Conservation (phyloP, 2,113 vertebrate species). For the Speoplatyrhinus poulsoni region DNA sequence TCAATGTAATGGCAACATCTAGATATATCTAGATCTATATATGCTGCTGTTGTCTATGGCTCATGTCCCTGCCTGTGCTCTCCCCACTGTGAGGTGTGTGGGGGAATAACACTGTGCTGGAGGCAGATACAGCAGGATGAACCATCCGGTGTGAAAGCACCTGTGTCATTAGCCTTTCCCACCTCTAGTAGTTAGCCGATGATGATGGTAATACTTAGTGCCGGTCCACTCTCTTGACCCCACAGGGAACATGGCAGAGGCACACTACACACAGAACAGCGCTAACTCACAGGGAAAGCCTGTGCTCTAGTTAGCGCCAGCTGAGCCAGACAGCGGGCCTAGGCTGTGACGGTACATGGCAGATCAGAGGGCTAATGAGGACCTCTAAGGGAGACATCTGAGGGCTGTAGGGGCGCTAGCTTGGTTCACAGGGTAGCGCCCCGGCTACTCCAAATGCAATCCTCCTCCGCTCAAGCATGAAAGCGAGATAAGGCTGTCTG, state of each 20-base stretch:
- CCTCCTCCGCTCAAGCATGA: conserved; percentile 20
- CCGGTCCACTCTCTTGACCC: neutral
- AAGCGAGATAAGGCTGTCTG: conserved; percentile 32
- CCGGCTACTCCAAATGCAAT: conserved; percentile 26
- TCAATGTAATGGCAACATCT: conserved; percentile 7
- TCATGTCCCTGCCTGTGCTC: conserved; percentile 4
- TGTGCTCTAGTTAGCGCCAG: no score
- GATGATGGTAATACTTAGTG: neutral
- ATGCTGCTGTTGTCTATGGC: no score
- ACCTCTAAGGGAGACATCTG: neutral
- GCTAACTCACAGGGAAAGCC: neutral
- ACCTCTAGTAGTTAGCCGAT: conserved; percentile 16
- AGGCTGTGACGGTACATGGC: conserved; percentile 8
- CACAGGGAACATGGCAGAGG: neutral
- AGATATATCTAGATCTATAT: neutral
- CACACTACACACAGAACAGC: neutral
- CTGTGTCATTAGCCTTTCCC: neutral
- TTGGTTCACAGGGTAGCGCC: conserved; percentile 3
- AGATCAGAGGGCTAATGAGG: conserved; percentile 34
- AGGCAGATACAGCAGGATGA: neutral
- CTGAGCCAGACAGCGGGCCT: neutral
- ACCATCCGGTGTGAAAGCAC: conserved; percentile 21
- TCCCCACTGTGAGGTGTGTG: conserved; percentile 5
- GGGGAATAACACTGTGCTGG: neutral
- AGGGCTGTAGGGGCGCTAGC: conserved; percentile 19